Evolutionary conservation across 1,140 invertebrate genomes (phyloP), one percentile per base, ranked within the genome.

Genomic region (Luehdorfia chinensis): DNA sequence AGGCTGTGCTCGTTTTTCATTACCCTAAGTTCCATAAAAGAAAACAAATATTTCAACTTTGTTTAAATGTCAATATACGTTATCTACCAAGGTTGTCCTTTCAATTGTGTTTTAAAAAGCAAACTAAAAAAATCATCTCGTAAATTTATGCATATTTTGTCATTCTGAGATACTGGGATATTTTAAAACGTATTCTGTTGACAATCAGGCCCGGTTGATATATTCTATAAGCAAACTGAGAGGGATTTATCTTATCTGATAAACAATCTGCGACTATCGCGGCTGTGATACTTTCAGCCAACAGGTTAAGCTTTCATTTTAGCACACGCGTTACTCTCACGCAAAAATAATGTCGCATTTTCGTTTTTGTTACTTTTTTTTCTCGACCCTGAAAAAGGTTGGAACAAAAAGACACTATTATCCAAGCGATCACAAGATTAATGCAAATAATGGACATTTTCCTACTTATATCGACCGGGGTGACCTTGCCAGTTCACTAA

Each of bases 171-270:
- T n/a, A n/a, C n/a, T n/a, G n/a, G n/a, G n/a, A n/a, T n/a, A n/a
- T n/a, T n/a, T n/a, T n/a, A n/a, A n/a, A n/a, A n/a, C n/a, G n/a
- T n/a, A n/a, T n/a, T n/a, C n/a, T n/a, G n/a, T n/a, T n/a, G n/a
- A n/a, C n/a, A n/a, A n/a, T n/a, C n/a, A n/a, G n/a, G n/a, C n/a
- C n/a, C n/a, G 2, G 16, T 21, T 21, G 19, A 31, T 11, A 31
- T 2, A 12, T 31, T 31, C 28, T 31, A 12, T 4, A 12, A 12
- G 1, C 11, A 12, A 4, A 11, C 4, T 4, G 28, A 12, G 5
- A 31, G 11, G 4, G 2, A 27, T 41, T 41, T 41, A 43, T 43
- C 39, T 43, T 43, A 43, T 43, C 39, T 43, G 39, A 43, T 43
- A 43, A 28, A 43, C 15, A 27, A 43, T 28, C 39, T 13, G 21